Percentiles rank a stretch among this genome's conserved stretches.
These are phyloP conservation scores for Spodoptera exigua DNA, from an alignment of 2,888 invertebrate genomes.

Conservation along the genomic window DNA sequence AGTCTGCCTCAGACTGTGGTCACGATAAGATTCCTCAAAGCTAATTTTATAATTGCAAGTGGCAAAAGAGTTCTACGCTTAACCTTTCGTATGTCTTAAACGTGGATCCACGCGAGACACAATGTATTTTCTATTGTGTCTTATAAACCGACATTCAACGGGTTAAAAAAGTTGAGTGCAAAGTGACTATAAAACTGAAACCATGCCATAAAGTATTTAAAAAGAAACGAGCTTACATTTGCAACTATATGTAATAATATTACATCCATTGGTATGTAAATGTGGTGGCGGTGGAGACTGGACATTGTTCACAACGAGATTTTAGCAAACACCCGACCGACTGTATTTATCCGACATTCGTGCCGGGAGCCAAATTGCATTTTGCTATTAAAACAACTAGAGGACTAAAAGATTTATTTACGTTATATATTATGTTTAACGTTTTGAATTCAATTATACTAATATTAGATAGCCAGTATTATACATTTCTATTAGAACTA, in stretches of 20 bases:
- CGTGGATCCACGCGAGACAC: no score
- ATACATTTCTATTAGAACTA: no score
- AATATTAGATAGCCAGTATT: no score
- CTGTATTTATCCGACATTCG: slow-evolving; percentile 6
- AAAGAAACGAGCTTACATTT: slow-evolving; percentile 20
- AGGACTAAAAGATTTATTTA: neutral
- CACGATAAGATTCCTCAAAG: no score
- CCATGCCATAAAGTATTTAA: slow-evolving; percentile 15
- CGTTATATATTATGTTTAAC: neutral
- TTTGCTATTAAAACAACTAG: slow-evolving; percentile 13
- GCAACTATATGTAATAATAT: no score
- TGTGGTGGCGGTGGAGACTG: slow-evolving; percentile 11
- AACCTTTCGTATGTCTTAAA: no score
- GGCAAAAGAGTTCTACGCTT: no score
- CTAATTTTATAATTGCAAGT: no score
- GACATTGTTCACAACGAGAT: slow-evolving; percentile 23
- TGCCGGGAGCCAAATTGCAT: slow-evolving; percentile 5
- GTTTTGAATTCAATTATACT: neutral
- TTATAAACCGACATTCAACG: no score
- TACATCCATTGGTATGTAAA: slow-evolving; percentile 41
- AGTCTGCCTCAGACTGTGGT: no score
- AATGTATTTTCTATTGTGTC: no score
- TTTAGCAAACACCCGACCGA: slow-evolving; percentile 32
- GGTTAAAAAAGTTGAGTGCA: no score
- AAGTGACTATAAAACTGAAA: neutral